A percentile compares a stretch with the other conserved stretches of the same genome.
Evolutionary conservation across 2,113 vertebrate species (phyloP).

Genomic region (Ancistrus triradiatus): DNA sequence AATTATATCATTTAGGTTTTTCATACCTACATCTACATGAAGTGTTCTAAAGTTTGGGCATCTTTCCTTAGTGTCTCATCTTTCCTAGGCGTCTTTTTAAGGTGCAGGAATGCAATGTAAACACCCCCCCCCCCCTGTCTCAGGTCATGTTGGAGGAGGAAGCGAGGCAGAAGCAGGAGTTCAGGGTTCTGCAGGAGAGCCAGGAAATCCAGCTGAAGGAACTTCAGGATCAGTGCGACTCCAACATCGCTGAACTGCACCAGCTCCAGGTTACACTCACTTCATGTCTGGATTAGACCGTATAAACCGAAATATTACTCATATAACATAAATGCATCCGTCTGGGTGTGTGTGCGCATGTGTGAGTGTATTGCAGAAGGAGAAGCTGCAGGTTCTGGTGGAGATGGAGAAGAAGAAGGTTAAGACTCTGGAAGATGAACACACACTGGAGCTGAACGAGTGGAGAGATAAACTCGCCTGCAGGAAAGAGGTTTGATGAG

Average conservation of each 20-base stretch:
- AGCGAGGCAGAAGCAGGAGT: conserved; percentile 48
- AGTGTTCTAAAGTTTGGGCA: no score
- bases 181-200: conserved; percentile 48
- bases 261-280: conserved; percentile 59
- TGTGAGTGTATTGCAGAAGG: conserved; percentile 50
- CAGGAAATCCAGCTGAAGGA: conserved; percentile 51
- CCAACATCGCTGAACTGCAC: conserved; percentile 58
- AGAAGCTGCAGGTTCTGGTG: conserved; percentile 60
- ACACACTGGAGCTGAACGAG: conserved; percentile 62
- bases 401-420: conserved; percentile 63
- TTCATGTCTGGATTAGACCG: no score
- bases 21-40: no score
- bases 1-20: no score
- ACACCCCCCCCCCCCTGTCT: background rate
- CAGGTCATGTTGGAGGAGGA: conserved; percentile 57
- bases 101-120: no score
- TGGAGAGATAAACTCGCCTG: conserved; percentile 58
- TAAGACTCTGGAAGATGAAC: conserved; percentile 60
- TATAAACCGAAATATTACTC: background rate
- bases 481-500: conserved; percentile 67
- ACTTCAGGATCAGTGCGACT: conserved; percentile 57
- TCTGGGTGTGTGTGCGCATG: background rate
- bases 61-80: no score
- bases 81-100: background rate
- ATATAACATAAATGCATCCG: no score